Conservation (phyloP, 1,140 invertebrate species). For the Heliconius himera region DNA sequence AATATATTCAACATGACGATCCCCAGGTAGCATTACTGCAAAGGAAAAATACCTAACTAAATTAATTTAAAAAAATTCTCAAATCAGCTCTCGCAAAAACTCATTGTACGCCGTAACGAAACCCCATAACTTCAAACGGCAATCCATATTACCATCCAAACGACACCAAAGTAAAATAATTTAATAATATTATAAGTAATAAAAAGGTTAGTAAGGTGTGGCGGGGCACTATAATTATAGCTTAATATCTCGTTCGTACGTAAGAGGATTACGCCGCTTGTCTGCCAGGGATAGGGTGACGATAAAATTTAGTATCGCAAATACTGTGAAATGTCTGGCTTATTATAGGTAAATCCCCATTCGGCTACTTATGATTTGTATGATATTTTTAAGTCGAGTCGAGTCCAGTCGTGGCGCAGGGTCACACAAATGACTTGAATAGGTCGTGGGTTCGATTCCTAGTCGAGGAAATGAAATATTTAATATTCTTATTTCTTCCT, state of each 20-base stretch:
- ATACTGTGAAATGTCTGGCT: not conserved
- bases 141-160: not conserved
- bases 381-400: no score
- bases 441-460: no score
- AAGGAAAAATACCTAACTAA: not conserved
- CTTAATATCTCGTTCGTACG: constrained; percentile 57
- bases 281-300: constrained; percentile 51
- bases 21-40: no score
- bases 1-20: no score
- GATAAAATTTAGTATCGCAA: constrained; percentile 26
- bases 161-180: not conserved
- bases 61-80: not conserved
- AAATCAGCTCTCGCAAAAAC: not conserved
- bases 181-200: constrained; percentile 33
- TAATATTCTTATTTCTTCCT: no score
- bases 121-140: not conserved
- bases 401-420: no score
- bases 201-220: constrained; percentile 45
- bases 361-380: no score
- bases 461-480: no score
- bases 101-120: not conserved
- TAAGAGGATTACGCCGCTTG: constrained; percentile 63
- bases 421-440: no score
- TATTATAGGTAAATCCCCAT: no score
- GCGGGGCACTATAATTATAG: constrained; percentile 57